Percentiles rank a stretch among this genome's conserved stretches.
These are phyloP conservation scores for Electrona antarctica DNA, from an alignment of 2,113 vertebrate species.

Conservation along the genomic window DNA sequence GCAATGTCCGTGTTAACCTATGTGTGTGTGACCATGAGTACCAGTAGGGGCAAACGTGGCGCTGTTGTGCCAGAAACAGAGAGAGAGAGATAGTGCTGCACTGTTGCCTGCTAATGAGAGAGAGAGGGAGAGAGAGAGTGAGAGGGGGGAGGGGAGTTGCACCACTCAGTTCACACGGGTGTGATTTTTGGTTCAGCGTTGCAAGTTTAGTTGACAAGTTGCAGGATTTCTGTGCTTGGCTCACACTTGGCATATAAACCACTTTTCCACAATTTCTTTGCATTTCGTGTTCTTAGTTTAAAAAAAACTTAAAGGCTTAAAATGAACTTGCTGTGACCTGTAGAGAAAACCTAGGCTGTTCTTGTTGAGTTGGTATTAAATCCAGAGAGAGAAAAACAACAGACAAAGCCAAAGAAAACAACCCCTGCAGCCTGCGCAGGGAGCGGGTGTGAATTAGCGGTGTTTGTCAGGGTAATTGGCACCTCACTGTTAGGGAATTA, in stretches of 20 bases:
- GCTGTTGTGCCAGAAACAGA: too few relatives aligned
- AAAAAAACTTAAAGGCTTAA: not conserved
- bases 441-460: not conserved
- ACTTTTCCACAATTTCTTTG: not conserved
- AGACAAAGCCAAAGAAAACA: not conserved
- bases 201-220: not conserved
- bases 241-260: not conserved
- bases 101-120: too few relatives aligned
- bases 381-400: not conserved
- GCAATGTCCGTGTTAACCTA: too few relatives aligned
- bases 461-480: slow-evolving; percentile 35
- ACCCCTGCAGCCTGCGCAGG: not conserved
- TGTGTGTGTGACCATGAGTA: too few relatives aligned
- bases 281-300: not conserved
- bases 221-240: not conserved
- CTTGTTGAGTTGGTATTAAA: slow-evolving; percentile 1
- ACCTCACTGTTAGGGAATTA: slow-evolving; percentile 22
- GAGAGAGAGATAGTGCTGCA: too few relatives aligned
- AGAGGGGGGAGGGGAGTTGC: too few relatives aligned
- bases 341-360: not conserved
- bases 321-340: not conserved
- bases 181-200: not conserved
- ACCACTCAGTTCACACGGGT: too few relatives aligned
- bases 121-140: too few relatives aligned
- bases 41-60: too few relatives aligned